A percentile compares a stretch with the other conserved stretches of the same genome.
phyloP scores from a whole-genome alignment of 2,888 invertebrate genomes.

The Athalia cordata region DNA sequence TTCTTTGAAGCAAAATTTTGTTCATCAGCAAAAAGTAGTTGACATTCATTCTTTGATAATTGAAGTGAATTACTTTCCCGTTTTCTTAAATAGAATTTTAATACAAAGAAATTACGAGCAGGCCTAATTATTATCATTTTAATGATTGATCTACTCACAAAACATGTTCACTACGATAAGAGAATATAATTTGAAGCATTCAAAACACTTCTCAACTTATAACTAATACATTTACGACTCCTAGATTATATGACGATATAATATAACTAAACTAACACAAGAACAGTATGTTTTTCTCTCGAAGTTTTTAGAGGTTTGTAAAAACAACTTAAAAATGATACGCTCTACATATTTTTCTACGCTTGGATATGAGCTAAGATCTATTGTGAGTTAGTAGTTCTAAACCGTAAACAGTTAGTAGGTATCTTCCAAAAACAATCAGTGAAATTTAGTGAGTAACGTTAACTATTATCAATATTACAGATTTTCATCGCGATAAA shows the following conservation, averaged over 20 bases:
- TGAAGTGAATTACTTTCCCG: conserved; percentile 23
- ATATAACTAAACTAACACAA: too few species aligned
- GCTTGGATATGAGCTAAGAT: too few species aligned
- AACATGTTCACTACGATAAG: not conserved
- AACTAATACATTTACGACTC: not conserved
- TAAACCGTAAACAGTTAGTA: not conserved
- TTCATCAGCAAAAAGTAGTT: conserved; percentile 17
- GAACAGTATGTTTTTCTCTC: too few species aligned
- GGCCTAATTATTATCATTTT: not conserved
- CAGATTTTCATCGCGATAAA: too few species aligned
- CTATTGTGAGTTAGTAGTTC: not conserved
- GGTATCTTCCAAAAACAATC: too few species aligned
- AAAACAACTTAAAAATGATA: too few species aligned
- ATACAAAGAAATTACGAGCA: not conserved
- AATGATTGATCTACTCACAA: not conserved
- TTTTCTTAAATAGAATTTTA: not conserved
- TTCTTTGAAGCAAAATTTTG: not conserved
- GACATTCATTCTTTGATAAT: conserved; percentile 5
- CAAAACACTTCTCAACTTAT: not conserved
- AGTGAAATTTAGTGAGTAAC: too few species aligned
- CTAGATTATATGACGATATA: not conserved
- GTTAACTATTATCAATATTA: too few species aligned
- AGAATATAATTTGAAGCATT: not conserved
- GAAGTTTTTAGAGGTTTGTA: too few species aligned
- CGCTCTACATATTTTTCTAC: too few species aligned